Percentiles rank a stretch among this genome's conserved stretches.
Conservation (phyloP, 2,888 invertebrate genomes). For the Tyria jacobaeae region DNA sequence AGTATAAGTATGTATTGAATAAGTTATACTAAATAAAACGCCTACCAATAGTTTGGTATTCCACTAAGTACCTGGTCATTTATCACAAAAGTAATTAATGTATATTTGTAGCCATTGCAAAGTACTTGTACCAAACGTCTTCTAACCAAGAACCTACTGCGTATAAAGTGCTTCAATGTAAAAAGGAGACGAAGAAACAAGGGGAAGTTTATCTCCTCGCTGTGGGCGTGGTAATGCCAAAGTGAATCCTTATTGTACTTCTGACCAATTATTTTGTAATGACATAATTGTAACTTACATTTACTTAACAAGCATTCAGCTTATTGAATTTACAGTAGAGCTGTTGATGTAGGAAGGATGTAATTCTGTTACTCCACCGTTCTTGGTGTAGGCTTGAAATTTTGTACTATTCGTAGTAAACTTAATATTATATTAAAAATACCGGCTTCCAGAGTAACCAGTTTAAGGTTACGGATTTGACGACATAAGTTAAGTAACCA, state of each 20-base stretch:
- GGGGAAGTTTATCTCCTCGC: slow-evolving; percentile 76
- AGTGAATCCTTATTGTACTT: slow-evolving; percentile 52
- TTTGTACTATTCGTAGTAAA: too few relatives aligned
- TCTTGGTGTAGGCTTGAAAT: too few relatives aligned
- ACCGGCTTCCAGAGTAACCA: too few relatives aligned
- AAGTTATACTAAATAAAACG: slow-evolving; percentile 1
- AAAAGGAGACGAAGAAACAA: slow-evolving; percentile 82
- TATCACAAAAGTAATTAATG: slow-evolving; percentile 3
- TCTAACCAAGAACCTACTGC: slow-evolving; percentile 77
- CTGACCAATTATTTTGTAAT: slow-evolving; percentile 45
- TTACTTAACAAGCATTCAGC: slow-evolving; percentile 22
- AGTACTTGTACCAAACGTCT: slow-evolving; percentile 49
- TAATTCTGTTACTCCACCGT: too few relatives aligned
- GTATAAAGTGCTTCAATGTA: slow-evolving; percentile 81
- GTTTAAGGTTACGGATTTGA: too few relatives aligned
- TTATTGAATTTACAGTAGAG: slow-evolving; percentile 31
- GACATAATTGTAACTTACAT: slow-evolving; percentile 29
- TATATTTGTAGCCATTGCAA: slow-evolving; percentile 1
- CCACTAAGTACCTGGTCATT: slow-evolving; percentile 9
- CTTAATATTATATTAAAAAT: too few relatives aligned
- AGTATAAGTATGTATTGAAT: background rate
- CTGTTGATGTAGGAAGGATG: background rate
- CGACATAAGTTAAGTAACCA: too few relatives aligned
- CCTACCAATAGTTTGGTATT: slow-evolving; percentile 1
- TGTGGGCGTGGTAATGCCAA: slow-evolving; percentile 69